phyloP scores from a whole-genome alignment of 30 jellyfish, hydroid and myxozoan genomes.

The Turritopsis rubra region DNA sequence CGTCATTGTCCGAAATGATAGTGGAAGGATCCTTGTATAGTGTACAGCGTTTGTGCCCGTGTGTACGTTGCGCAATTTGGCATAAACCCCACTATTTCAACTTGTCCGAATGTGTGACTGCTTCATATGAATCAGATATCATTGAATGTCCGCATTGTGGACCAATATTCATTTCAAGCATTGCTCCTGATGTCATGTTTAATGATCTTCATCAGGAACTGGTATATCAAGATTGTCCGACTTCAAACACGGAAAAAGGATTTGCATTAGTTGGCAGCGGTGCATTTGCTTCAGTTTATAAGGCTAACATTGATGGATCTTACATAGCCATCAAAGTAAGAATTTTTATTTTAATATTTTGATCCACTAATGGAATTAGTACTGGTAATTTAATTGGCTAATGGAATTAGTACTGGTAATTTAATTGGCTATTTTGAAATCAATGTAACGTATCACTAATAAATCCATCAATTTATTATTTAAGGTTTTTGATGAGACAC shows the following conservation, averaged over 20 bases:
- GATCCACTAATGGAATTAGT: background rate
- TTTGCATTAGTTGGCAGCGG: slow-evolving; percentile 57
- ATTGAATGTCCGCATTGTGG: slow-evolving; percentile 74
- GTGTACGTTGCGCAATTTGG: slow-evolving; percentile 33
- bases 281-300: slow-evolving; percentile 66
- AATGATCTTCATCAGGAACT: slow-evolving; percentile 63
- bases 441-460: too few species aligned
- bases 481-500: slow-evolving; percentile 54
- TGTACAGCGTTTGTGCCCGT: slow-evolving; percentile 48
- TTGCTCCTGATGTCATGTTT: slow-evolving; percentile 84
- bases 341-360: background rate
- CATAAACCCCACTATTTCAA: slow-evolving; percentile 30
- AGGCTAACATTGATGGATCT: slow-evolving; percentile 47
- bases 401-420: too few species aligned
- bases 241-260: slow-evolving; percentile 13
- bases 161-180: slow-evolving; percentile 26
- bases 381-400: too few species aligned
- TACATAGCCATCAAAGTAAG: slow-evolving; percentile 72
- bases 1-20: slow-evolving; percentile 58
- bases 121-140: slow-evolving; percentile 57
- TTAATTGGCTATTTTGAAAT: too few species aligned
- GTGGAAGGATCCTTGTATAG: background rate
- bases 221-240: slow-evolving; percentile 39
- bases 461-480: background rate
- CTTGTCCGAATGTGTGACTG: slow-evolving; percentile 46